These are phyloP conservation scores for Coelopa pilipes DNA, from an alignment of 2,888 invertebrate species.

Conservation along the genomic window DNA sequence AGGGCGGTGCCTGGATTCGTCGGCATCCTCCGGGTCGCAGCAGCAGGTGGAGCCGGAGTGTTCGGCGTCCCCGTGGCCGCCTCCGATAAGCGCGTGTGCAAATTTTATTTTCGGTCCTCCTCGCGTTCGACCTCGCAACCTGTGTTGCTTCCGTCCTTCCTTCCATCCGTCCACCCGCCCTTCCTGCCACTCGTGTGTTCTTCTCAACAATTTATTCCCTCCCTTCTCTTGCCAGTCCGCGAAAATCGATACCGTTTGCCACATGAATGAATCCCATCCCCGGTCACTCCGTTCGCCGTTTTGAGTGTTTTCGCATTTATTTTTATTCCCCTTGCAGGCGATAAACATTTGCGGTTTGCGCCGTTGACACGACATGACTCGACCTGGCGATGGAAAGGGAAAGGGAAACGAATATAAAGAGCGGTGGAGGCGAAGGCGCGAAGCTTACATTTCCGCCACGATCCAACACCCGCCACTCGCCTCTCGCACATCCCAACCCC, in stretches of 20 bases:
- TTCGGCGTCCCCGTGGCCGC: too few species aligned
- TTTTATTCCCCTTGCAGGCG: neutral
- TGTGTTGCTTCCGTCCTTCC: too few species aligned
- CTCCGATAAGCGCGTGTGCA: too few species aligned
- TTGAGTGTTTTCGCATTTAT: neutral
- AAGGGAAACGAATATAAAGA: too few species aligned
- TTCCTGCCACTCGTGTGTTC: neutral
- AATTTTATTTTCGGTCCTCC: too few species aligned
- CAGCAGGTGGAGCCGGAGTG: too few species aligned
- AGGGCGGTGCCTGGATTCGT: too few species aligned
- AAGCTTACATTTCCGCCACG: slow-evolving; percentile 7
- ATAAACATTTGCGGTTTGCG: slow-evolving; percentile 20
- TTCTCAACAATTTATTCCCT: neutral
- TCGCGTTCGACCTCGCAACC: too few species aligned
- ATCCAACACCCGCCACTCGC: neutral
- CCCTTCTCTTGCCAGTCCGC: neutral
- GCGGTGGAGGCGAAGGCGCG: neutral
- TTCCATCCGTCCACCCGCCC: too few species aligned
- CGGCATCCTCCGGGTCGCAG: too few species aligned
- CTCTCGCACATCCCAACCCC: too few species aligned
- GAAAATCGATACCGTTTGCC: neutral
- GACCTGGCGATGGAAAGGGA: neutral
- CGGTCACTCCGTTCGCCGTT: neutral
- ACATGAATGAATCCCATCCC: neutral
- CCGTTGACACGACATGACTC: slow-evolving; percentile 12